These are phyloP conservation scores for Nothobranchius kuhntae DNA, from an alignment of 2,113 vertebrate species.

Conservation along the genomic window DNA sequence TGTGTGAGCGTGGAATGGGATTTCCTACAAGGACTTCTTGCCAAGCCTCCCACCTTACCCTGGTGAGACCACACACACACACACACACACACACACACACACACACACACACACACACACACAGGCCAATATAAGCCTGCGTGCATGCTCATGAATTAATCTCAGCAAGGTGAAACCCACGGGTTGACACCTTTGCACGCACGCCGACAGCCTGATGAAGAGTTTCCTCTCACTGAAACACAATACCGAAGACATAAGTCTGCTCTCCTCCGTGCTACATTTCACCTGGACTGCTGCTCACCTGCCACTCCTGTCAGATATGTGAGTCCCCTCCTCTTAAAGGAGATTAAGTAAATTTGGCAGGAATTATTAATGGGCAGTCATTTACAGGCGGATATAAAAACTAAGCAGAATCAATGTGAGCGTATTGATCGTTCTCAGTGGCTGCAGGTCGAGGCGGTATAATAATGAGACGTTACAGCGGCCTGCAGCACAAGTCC, in stretches of 20 bases:
- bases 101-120: conserved; percentile 27
- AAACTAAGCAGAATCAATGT: conserved; percentile 82
- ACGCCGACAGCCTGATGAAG: conserved; percentile 48
- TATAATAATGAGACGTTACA: conserved; percentile 81
- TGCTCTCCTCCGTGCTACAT: conserved; percentile 35
- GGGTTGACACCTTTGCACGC: conserved; percentile 45
- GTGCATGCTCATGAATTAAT: conserved; percentile 72
- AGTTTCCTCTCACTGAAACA: conserved; percentile 48
- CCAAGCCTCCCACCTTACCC: conserved; percentile 86
- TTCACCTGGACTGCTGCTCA: conserved; percentile 50
- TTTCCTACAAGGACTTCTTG: conserved; percentile 87
- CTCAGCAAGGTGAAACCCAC: conserved; percentile 63
- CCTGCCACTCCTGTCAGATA: conserved; percentile 64
- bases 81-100: conserved; percentile 24
- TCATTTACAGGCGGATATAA: conserved; percentile 81
- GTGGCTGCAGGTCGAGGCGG: conserved; percentile 76
- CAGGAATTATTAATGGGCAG: conserved; percentile 80
- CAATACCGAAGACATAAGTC: conserved; percentile 34
- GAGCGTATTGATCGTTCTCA: conserved; percentile 79
- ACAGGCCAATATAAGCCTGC: conserved; percentile 53
- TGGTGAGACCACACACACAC: conserved; percentile 80
- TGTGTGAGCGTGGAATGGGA: conserved; percentile 89
- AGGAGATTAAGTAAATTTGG: conserved; percentile 80
- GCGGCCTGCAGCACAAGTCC: conserved; percentile 56
- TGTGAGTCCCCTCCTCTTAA: conserved; percentile 61